A percentile compares a stretch with the other conserved stretches of the same genome.
These are phyloP conservation scores for Manacus vitellinus DNA, from an alignment of 2,113 vertebrate species.

Conservation along the genomic window DNA sequence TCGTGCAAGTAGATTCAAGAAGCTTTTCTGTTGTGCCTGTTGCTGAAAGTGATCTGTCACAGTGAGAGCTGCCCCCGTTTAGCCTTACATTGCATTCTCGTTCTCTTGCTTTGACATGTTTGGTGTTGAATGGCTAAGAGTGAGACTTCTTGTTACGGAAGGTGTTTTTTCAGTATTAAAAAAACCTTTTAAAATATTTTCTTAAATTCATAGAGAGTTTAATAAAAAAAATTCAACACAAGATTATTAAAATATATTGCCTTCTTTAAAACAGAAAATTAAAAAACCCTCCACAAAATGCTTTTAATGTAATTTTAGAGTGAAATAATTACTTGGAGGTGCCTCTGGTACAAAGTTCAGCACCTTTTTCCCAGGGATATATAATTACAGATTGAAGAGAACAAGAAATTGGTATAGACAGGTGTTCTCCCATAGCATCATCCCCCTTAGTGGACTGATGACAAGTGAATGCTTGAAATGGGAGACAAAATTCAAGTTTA, in stretches of 20 bases:
- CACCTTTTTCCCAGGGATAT: background rate
- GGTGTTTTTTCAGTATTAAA: background rate
- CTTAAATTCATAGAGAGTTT: background rate
- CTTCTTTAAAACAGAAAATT: background rate
- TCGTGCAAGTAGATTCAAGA: slow-evolving; percentile 17
- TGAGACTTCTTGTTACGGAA: background rate
- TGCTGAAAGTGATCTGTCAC: slow-evolving; percentile 43
- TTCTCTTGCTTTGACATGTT: slow-evolving; percentile 1
- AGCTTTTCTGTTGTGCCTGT: slow-evolving; percentile 33
- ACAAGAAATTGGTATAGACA: background rate
- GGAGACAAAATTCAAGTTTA: background rate
- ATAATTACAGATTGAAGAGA: background rate
- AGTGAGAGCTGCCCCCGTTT: slow-evolving; percentile 5
- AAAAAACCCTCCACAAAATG: background rate
- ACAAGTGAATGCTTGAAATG: background rate
- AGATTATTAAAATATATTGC: background rate
- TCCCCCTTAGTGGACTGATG: background rate
- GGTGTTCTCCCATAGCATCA: slow-evolving; percentile 2
- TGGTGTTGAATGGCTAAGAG: background rate
- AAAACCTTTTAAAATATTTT: background rate
- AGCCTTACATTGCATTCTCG: background rate
- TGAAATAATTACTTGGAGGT: background rate
- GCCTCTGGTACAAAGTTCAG: background rate
- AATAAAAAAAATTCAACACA: background rate
- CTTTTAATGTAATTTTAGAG: background rate